Conservation (phyloP, 2,888 invertebrate genomes). For the Volucella bombylans region DNA sequence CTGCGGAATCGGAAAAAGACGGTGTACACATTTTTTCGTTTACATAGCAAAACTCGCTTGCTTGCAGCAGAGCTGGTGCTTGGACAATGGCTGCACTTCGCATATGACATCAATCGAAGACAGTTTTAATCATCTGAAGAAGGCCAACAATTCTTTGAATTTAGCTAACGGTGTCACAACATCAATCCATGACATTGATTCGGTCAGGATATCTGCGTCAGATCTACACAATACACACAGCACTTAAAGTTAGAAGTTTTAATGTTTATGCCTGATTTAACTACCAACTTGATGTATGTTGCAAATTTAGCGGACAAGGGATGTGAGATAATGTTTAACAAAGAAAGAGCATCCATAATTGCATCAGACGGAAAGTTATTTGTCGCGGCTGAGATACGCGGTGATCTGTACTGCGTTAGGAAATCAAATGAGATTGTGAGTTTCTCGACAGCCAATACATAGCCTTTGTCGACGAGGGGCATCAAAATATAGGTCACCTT, state of each 20-base stretch:
- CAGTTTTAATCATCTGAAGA: too few species aligned
- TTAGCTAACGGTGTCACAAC: too few species aligned
- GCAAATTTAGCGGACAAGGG: constrained; percentile 21
- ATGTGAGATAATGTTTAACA: background rate
- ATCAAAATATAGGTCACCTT: background rate
- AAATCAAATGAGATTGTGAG: background rate
- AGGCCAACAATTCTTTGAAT: too few species aligned
- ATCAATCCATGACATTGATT: too few species aligned
- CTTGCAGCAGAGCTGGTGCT: too few species aligned
- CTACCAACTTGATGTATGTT: constrained; percentile 19
- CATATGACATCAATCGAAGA: constrained; percentile 5
- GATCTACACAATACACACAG: background rate
- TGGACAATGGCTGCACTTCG: too few species aligned
- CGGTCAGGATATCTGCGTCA: background rate
- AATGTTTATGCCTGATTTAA: constrained; percentile 9
- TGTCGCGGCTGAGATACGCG: background rate
- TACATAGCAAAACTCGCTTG: too few species aligned
- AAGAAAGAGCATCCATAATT: background rate
- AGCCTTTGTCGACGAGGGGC: background rate
- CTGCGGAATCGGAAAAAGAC: too few species aligned
- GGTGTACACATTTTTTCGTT: too few species aligned
- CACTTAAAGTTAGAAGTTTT: background rate
- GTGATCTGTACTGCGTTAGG: background rate
- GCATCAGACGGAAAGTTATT: background rate
- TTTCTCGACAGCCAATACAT: background rate